Evolutionary conservation across 2,113 vertebrate species (phyloP).

Genomic region (Phoxinus phoxinus): DNA sequence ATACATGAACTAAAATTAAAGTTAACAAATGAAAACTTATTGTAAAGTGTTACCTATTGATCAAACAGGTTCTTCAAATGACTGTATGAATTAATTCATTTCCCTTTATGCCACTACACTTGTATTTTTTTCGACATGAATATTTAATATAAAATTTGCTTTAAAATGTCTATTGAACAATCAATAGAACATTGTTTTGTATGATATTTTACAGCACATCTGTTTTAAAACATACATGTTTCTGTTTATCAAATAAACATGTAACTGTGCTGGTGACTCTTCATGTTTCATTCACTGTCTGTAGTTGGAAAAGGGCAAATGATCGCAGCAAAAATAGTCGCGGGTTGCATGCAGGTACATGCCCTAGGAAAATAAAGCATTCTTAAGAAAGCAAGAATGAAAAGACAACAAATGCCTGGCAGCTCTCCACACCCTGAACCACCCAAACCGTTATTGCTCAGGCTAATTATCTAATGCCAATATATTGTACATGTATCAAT

Average conservation of each 20-base stretch:
- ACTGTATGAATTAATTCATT: not conserved
- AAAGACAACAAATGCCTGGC: conserved; percentile 2
- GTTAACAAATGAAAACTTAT: no score
- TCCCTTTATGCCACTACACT: not conserved
- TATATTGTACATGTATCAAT: not conserved
- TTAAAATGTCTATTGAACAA: not conserved
- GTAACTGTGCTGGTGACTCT: not conserved
- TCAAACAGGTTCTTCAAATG: not conserved
- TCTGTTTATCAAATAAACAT: not conserved
- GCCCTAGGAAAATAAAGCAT: not conserved
- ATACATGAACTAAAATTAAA: no score
- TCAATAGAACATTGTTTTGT: not conserved
- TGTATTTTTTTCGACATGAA: not conserved
- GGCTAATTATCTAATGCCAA: conserved; percentile 4
- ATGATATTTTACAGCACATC: not conserved
- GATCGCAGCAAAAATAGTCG: not conserved
- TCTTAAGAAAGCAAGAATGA: not conserved
- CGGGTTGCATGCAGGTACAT: not conserved
- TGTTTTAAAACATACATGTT: not conserved
- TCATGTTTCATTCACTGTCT: not conserved
- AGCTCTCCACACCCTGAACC: conserved; percentile 23
- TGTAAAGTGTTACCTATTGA: no score
- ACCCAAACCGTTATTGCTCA: conserved; percentile 32
- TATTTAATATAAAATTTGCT: not conserved
- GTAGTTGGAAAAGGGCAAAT: not conserved